Evolutionary conservation across 1,140 invertebrate genomes (phyloP).

Genomic region (Aphaenogaster floridana): DNA sequence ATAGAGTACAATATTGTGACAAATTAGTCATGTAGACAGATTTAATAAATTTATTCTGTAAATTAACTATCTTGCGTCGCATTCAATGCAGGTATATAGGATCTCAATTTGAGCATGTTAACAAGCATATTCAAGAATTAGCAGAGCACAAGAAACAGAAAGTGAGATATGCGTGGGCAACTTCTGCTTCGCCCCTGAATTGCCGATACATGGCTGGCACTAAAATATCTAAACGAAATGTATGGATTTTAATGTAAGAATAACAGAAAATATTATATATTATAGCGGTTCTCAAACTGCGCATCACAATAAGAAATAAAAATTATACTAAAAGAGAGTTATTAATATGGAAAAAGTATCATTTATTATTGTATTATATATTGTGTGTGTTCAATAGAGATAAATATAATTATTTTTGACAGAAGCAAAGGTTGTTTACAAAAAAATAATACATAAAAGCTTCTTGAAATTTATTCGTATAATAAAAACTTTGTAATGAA

Average conservation of each 20-base stretch:
- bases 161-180: not conserved
- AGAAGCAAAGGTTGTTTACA: not conserved
- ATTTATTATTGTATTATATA: slow-evolving; percentile 2
- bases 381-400: not conserved
- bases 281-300: not conserved
- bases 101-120: slow-evolving; percentile 24
- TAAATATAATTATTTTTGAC: not conserved
- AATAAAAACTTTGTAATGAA: not conserved
- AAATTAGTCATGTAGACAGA: not conserved
- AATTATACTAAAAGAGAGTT: not conserved
- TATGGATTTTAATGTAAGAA: slow-evolving; percentile 54
- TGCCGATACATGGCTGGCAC: not conserved
- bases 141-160: not conserved
- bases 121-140: slow-evolving; percentile 45
- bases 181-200: not conserved
- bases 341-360: not conserved
- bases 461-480: not conserved
- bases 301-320: not conserved
- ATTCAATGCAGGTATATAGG: slow-evolving; percentile 32
- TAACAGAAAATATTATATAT: not conserved
- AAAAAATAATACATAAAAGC: not conserved
- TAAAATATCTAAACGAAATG: not conserved
- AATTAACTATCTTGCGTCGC: not conserved
- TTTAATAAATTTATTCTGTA: not conserved
- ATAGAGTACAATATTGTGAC: not conserved